Percentiles rank a stretch among this genome's conserved stretches.
These are phyloP conservation scores for Drosophila littoralis DNA, from an alignment of 1,140 invertebrate species.

Conservation along the genomic window DNA sequence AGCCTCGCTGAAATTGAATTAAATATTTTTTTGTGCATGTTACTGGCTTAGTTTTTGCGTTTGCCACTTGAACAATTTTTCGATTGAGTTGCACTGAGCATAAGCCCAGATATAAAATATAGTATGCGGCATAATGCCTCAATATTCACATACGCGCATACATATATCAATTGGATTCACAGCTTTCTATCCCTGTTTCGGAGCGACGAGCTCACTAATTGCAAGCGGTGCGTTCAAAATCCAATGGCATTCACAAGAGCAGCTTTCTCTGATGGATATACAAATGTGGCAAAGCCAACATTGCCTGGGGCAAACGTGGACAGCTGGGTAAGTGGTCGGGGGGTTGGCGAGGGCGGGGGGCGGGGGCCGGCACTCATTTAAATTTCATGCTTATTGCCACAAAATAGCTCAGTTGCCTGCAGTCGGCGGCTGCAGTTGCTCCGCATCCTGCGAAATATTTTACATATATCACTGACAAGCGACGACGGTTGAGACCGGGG, in stretches of 20 bases:
- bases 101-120: conserved; percentile 3
- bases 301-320: background rate
- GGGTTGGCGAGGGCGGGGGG: background rate
- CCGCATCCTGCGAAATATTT: conserved; percentile 42
- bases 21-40: conserved; percentile 21
- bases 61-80: conserved; percentile 58
- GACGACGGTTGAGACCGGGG: conserved; percentile 60
- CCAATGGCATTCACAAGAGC: conserved; percentile 21
- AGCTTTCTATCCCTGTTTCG: conserved; percentile 9
- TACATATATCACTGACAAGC: conserved; percentile 76
- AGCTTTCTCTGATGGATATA: conserved; percentile 9
- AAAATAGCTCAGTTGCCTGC: conserved; percentile 78
- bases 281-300: conserved; percentile 3
- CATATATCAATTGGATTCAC: conserved; percentile 30
- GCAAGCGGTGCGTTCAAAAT: conserved; percentile 66
- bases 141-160: background rate
- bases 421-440: conserved; percentile 40
- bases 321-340: conserved; percentile 1
- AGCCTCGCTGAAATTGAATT: background rate
- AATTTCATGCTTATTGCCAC: conserved; percentile 83
- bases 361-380: conserved; percentile 69
- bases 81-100: conserved; percentile 37
- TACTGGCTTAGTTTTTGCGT: conserved; percentile 35
- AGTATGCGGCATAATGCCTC: background rate
- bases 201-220: conserved; percentile 63